phyloP scores from a whole-genome alignment of 2,113 vertebrate species.

The Epinephelus moara region DNA sequence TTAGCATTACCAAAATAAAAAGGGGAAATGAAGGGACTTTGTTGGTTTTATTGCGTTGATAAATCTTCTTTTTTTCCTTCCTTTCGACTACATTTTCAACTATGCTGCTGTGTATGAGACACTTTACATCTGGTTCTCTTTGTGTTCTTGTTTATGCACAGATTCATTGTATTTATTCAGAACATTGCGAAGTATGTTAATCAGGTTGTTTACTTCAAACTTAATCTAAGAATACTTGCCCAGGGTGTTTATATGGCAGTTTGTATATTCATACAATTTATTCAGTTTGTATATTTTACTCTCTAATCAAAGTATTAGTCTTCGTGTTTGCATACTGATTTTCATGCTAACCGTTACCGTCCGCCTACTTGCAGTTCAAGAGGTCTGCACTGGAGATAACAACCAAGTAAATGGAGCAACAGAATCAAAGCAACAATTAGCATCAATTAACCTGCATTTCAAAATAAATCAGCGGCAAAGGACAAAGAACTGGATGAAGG shows the following conservation, averaged over 20 bases:
- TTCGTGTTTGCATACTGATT: not conserved
- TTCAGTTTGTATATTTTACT: too few relatives aligned
- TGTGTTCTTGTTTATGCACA: not conserved
- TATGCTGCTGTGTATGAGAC: not conserved
- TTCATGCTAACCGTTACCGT: constrained; percentile 4
- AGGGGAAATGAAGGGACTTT: not conserved
- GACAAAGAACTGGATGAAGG: too few relatives aligned
- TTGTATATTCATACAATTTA: not conserved
- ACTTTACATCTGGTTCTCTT: not conserved
- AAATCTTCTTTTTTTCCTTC: not conserved
- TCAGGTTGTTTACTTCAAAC: constrained; percentile 12
- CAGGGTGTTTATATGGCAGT: not conserved
- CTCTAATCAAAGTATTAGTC: constrained; percentile 12
- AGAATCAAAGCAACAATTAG: too few relatives aligned
- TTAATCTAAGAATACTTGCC: not conserved
- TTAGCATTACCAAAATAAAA: constrained; percentile 46
- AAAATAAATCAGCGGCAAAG: too few relatives aligned
- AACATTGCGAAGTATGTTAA: not conserved
- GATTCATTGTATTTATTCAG: not conserved
- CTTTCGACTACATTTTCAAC: not conserved
- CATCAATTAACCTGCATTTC: too few relatives aligned
- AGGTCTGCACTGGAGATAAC: not conserved
- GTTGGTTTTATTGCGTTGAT: not conserved
- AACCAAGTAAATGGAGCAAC: not conserved
- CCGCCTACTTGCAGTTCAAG: not conserved